Evolutionary conservation across 2,113 vertebrate genomes (phyloP).

Genomic region (Tichodroma muraria): DNA sequence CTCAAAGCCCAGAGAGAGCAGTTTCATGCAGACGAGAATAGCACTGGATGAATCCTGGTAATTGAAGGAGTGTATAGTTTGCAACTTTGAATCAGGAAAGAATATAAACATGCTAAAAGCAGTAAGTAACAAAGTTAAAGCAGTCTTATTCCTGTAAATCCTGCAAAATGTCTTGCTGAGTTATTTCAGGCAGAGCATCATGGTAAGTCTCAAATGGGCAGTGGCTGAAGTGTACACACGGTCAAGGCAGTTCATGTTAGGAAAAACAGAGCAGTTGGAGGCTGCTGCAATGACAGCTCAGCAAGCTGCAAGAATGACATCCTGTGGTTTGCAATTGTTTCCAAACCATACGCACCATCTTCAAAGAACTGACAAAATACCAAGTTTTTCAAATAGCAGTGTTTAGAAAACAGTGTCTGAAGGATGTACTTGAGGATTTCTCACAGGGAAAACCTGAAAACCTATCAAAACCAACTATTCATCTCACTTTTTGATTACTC

Average conservation of each 20-base stretch:
- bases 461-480: not conserved
- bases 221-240: not conserved
- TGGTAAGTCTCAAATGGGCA: not conserved
- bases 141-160: not conserved
- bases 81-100: not conserved
- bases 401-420: not conserved
- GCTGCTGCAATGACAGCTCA: not conserved
- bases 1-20: not conserved
- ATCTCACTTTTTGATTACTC: not conserved
- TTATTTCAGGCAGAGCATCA: not conserved
- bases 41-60: not conserved
- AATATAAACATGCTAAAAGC: not conserved
- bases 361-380: not conserved
- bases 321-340: not conserved
- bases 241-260: not conserved
- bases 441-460: not conserved
- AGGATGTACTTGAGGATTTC: not conserved
- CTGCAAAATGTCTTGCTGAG: not conserved
- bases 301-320: not conserved
- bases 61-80: not conserved
- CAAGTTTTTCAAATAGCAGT: not conserved
- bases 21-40: fast-evolving
- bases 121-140: not conserved
- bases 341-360: not conserved
- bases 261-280: not conserved